A percentile compares a stretch with the other conserved stretches of the same genome.
Evolutionary conservation across 1,140 invertebrate species (phyloP).

Genomic region (Drosophila tsacasi): DNA sequence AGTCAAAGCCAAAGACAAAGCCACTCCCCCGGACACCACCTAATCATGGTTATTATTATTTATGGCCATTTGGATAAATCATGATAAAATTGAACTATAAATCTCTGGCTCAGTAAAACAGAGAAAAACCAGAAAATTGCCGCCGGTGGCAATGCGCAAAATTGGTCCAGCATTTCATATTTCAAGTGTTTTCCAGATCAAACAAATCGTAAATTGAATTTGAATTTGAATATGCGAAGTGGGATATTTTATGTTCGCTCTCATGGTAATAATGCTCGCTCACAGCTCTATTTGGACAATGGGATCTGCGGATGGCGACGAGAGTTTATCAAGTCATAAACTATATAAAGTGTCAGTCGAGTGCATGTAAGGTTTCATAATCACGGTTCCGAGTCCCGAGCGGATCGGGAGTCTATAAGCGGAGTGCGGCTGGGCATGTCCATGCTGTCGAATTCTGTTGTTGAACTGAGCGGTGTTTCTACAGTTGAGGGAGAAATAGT

Average conservation of each 20-base stretch:
- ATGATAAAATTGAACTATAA: constrained; percentile 75
- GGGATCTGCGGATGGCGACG: constrained; percentile 19
- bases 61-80: constrained; percentile 73
- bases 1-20: constrained; percentile 29
- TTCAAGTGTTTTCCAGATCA: constrained; percentile 54
- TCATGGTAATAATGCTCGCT: constrained; percentile 10
- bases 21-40: constrained; percentile 28
- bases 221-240: constrained; percentile 32
- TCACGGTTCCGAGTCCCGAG: constrained; percentile 27
- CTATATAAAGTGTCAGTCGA: constrained; percentile 66
- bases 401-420: constrained; percentile 29
- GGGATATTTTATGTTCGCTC: neutral
- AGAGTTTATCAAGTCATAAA: constrained; percentile 70
- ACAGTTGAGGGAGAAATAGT: neutral
- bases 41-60: constrained; percentile 61
- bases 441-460: constrained; percentile 39
- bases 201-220: constrained; percentile 72
- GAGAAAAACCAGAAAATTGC: constrained; percentile 33
- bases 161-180: constrained; percentile 72
- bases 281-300: constrained; percentile 65
- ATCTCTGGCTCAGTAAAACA: constrained; percentile 41
- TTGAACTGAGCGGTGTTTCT: neutral
- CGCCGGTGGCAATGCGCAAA: constrained; percentile 58
- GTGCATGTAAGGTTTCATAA: constrained; percentile 75
- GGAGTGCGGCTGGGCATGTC: constrained; percentile 55